phyloP scores from a whole-genome alignment of 2,888 invertebrate genomes.

The Drosophila nr. fundita region DNA sequence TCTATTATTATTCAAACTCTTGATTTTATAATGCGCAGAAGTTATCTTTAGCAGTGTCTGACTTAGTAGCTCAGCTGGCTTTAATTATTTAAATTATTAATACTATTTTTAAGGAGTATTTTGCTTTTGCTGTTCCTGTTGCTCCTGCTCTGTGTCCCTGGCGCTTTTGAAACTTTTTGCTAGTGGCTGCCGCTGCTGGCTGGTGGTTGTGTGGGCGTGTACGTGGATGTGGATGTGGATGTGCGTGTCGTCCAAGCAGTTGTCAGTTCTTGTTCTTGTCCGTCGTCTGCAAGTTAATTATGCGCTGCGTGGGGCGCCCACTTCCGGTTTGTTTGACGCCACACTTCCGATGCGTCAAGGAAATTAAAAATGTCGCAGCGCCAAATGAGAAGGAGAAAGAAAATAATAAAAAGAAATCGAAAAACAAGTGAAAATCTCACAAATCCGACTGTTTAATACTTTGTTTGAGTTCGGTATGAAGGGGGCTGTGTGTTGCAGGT shows the following conservation, averaged over 20 bases:
- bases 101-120: conserved; percentile 15
- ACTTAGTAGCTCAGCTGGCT: background rate
- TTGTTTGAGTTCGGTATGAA: background rate
- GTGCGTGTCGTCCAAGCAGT: conserved; percentile 43
- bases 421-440: background rate
- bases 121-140: background rate
- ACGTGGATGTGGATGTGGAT: background rate
- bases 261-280: conserved; percentile 26
- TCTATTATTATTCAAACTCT: background rate
- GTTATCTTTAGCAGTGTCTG: background rate
- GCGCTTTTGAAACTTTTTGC: conserved; percentile 40
- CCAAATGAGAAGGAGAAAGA: conserved; percentile 8
- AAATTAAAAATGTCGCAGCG: conserved; percentile 76
- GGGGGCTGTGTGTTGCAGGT: background rate
- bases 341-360: conserved; percentile 70
- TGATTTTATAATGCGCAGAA: background rate
- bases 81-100: background rate
- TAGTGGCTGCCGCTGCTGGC: conserved; percentile 39
- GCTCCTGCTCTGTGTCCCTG: conserved; percentile 3
- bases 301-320: conserved; percentile 61
- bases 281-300: conserved; percentile 72
- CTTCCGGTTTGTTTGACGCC: conserved; percentile 69
- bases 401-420: background rate
- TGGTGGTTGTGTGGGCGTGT: background rate
- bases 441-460: background rate